phyloP scores from a whole-genome alignment of 2,888 invertebrate genomes.

The Dusona sp. region DNA sequence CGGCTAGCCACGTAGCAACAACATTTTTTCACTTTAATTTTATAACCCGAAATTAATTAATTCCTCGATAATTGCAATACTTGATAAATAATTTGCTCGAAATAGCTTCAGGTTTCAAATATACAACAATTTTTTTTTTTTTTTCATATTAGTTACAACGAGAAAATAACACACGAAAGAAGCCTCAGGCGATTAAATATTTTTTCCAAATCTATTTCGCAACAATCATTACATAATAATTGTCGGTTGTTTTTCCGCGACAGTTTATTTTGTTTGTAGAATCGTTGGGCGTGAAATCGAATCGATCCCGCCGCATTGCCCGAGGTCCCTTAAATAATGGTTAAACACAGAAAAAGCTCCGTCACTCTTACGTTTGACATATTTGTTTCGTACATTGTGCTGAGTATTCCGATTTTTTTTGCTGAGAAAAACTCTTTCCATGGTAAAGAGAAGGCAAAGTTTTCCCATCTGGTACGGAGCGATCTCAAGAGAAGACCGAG shows the following conservation, averaged over 20 bases:
- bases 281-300: neutral
- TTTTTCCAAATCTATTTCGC: neutral
- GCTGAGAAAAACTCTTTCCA: slow-evolving; percentile 17
- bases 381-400: slow-evolving; percentile 28
- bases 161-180: neutral
- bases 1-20: slow-evolving; percentile 2
- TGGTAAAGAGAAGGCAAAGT: slow-evolving; percentile 43
- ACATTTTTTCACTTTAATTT: neutral
- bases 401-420: neutral
- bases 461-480: slow-evolving; percentile 57
- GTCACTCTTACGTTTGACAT: slow-evolving; percentile 12
- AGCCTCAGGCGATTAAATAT: neutral
- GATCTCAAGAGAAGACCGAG: slow-evolving; percentile 42
- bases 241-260: neutral
- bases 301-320: neutral
- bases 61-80: neutral
- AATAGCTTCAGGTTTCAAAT: neutral
- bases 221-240: neutral
- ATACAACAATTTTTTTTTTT: neutral
- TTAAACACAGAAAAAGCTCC: neutral
- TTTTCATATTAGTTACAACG: neutral
- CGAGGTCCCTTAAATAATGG: neutral
- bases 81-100: neutral
- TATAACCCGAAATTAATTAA: neutral
- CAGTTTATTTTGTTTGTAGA: neutral